Base-by-base conservation (phyloP, 2,113 vertebrate species). In the Strix uralensis region DNA sequence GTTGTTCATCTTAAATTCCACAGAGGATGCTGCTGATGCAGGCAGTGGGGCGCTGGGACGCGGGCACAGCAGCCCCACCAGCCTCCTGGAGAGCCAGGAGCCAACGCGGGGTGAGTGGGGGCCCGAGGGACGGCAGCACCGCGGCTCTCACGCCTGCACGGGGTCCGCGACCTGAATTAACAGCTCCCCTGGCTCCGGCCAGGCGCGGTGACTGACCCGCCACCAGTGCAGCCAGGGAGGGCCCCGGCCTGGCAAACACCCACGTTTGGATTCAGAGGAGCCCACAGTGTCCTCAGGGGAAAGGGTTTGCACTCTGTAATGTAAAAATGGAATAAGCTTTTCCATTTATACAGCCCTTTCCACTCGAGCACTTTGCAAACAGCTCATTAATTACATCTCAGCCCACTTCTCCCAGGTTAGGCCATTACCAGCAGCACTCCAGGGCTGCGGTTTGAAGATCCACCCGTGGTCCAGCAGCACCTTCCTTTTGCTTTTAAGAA, bases 11-110 rank as follows among this genome's bases (percentile, higher is more conserved):
- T 47, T 22, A 44, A 73, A 30, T 23, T 61, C 42, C 38, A 44
- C 55, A 7, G 0, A 4, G 14, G 22, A 10, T 0, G 2, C 34
- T 27, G 65, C 54, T 52, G 72, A 8, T 9, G 5, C 0, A 5
- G 29, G 20, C 1, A 2, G 18, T 70, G 69, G 42, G 52, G 15
- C 1, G 2, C 42, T 0, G 4, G 47, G 52, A 20, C 15, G 59
- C 1, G 1, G n/a, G 19, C 49, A 42, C 1, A 0, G n/a, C 81
- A 77, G 46, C 40, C 40, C 66, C 65, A 42, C 46, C 81, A 69
- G 49, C 2, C 26, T 19, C 29, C 67, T 16, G 59, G 30, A 61
- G 49, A 34, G 62, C 12, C 13, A 61, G 42, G 38, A 46, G 26
- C 25, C 57, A 22, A 11, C 21, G 1, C 0, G 2, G 42, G 42